Conservation (phyloP, 2,888 invertebrate genomes). For the Sesia bembeciformis region DNA sequence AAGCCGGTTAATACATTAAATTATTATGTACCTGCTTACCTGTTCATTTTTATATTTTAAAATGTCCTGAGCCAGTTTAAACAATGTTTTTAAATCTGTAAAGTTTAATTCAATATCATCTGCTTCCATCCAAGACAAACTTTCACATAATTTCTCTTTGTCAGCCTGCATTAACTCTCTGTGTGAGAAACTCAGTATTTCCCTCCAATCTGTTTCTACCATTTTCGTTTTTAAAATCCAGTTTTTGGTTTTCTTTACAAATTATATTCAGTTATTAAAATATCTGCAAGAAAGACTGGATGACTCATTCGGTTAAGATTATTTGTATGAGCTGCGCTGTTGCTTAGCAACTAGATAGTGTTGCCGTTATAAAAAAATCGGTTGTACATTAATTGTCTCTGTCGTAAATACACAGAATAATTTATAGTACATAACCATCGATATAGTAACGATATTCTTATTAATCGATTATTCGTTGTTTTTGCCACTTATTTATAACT, state of each 20-base stretch:
- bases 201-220: constrained; percentile 74
- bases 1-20: no score
- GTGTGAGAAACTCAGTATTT: constrained; percentile 69
- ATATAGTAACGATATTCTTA: no score
- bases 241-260: not conserved
- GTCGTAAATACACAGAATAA: no score
- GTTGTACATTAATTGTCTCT: no score
- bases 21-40: constrained; percentile 38
- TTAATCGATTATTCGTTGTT: no score
- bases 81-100: constrained; percentile 70
- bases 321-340: not conserved
- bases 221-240: constrained; percentile 18
- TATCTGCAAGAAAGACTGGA: not conserved
- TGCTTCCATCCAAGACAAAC: constrained; percentile 76
- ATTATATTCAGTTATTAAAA: not conserved
- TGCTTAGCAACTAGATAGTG: not conserved
- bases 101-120: constrained; percentile 73
- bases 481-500: no score
- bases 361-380: not conserved
- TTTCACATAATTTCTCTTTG: constrained; percentile 77
- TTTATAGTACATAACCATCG: no score
- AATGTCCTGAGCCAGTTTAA: constrained; percentile 78
- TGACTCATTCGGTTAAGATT: not conserved
- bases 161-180: constrained; percentile 73
- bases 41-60: constrained; percentile 81